Evolutionary conservation across 2,888 invertebrate genomes (phyloP).

Genomic region (Lochmaea capreae): DNA sequence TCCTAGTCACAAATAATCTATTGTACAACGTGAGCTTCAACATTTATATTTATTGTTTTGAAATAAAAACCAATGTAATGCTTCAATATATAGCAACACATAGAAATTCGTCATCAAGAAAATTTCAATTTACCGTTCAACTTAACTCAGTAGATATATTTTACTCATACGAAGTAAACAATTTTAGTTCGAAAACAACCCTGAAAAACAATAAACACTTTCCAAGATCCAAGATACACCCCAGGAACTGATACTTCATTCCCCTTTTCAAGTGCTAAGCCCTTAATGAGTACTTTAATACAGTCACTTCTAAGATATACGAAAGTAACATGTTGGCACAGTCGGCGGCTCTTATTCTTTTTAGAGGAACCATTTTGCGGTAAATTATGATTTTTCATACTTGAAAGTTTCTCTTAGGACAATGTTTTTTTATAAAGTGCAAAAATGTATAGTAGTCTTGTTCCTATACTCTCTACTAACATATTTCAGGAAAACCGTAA

Average conservation of each 20-base stretch:
- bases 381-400: background rate
- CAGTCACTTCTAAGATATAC: constrained; percentile 40
- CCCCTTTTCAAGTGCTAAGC: constrained; percentile 59
- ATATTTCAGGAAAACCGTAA: too few relatives aligned
- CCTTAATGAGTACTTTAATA: constrained; percentile 55
- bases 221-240: constrained; percentile 24
- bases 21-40: too few relatives aligned
- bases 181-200: constrained; percentile 19
- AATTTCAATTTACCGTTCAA: constrained; percentile 11
- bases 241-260: constrained; percentile 53
- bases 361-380: background rate
- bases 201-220: constrained; percentile 34
- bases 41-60: too few relatives aligned
- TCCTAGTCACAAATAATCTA: too few relatives aligned
- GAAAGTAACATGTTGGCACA: constrained; percentile 30
- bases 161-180: constrained; percentile 23
- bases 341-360: background rate
- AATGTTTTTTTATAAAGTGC: too few relatives aligned
- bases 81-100: too few relatives aligned
- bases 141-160: background rate
- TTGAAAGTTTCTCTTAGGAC: background rate
- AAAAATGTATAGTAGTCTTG: too few relatives aligned
- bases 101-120: background rate
- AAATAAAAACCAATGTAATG: too few relatives aligned
- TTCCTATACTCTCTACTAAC: too few relatives aligned